phyloP scores from a whole-genome alignment of 2,113 vertebrate species.

The Lamprotornis superbus region DNA sequence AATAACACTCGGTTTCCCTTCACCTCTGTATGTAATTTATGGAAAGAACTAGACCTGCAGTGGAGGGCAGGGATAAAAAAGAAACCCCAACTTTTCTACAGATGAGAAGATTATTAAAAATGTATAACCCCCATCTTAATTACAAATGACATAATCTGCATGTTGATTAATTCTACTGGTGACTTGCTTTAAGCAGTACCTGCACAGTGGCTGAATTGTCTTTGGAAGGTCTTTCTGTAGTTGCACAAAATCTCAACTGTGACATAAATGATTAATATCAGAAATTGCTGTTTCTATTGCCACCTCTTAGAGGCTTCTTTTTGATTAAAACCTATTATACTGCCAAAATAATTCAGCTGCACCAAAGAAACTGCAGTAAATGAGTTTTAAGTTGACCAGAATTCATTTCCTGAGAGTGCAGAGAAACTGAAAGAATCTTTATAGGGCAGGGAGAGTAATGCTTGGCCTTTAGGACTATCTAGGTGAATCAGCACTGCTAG shows the following conservation, averaged over 20 bases:
- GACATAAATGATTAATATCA: neutral
- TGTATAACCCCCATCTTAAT: neutral
- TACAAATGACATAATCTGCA: neutral
- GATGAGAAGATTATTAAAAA: neutral
- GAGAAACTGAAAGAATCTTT: neutral
- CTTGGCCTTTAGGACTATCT: neutral
- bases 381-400: neutral
- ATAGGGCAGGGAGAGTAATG: neutral
- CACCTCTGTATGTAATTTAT: neutral
- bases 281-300: neutral
- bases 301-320: neutral
- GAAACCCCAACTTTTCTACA: neutral
- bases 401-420: neutral
- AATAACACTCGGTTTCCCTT: neutral
- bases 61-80: neutral
- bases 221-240: conserved; percentile 5
- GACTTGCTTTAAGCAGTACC: neutral
- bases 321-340: neutral
- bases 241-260: neutral
- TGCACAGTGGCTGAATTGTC: neutral
- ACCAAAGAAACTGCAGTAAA: neutral
- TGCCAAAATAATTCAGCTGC: neutral
- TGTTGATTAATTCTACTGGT: neutral
- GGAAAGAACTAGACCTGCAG: neutral
- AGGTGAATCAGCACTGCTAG: neutral